Base-by-base conservation (phyloP, 2,797 vertebrate species). In the Odontamblyopus lacepedii region DNA sequence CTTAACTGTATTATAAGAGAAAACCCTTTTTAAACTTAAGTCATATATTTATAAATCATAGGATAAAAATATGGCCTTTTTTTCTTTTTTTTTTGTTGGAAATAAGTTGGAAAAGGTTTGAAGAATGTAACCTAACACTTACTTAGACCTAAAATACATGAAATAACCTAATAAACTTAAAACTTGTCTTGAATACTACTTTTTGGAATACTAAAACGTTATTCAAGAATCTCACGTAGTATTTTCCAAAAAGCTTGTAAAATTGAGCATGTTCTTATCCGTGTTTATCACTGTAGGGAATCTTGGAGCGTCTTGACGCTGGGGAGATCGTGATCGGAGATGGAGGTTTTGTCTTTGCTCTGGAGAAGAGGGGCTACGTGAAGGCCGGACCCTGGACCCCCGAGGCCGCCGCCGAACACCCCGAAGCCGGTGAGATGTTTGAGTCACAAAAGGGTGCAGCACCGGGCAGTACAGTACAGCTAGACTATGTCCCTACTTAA, bases 341-440 rank as follows among this genome's bases (percentile, higher is more conserved):
- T 81, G 97, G 98, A 71, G 97, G 98, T 3, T 99, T 99, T 77
- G 97, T 99, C 82, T 94, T 99, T 78, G 95, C 96, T 4, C 92
- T 99, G 89, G 98, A 99, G 91, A 99, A 98, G 88, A 94, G 98
- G 63, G 98, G 97, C 57, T 99, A 98, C 0, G 97, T 99, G 51
- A 99, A 98, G 91, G 98, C 98, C 1, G 98, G 98, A 1, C 97
- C 97, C 48, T 99, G 98, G 98, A 99, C 98, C 53, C 98, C 96
- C 0, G 97, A 99, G 84, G 96, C 97, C 0, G 83, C 95, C 0
- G 94, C 95, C 59, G 96, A 98, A 85, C 77, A 98, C 78, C 97
- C 98, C 0, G 97, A 99, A 89, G 96, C 98, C 85, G 97, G 98
- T 98, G 71, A 86, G 92, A 61, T 29, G 4, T 0, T 56, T 13